Conservation (phyloP, 1,140 invertebrate species). For the Uloborus diversus region DNA sequence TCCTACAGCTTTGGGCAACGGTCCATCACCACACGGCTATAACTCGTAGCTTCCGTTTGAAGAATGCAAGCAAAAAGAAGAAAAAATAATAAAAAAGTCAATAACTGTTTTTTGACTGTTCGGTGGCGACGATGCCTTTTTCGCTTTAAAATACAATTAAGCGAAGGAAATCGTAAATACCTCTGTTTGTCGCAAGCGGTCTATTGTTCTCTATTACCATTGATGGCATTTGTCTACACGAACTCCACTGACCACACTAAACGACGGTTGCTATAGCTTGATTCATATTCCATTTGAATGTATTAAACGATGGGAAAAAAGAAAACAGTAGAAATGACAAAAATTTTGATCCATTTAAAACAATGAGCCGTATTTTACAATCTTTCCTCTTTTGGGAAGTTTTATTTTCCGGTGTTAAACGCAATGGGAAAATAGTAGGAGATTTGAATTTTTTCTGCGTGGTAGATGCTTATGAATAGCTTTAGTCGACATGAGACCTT, state of each 20-base stretch:
- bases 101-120: neutral
- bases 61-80: neutral
- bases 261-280: neutral
- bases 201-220: conserved; percentile 31
- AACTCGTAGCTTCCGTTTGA: conserved; percentile 37
- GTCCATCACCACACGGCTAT: conserved; percentile 24
- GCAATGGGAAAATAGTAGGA: too few relatives aligned
- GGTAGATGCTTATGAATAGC: too few relatives aligned
- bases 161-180: conserved; percentile 51
- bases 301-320: conserved; percentile 3
- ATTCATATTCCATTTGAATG: conserved; percentile 28
- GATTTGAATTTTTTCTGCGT: too few relatives aligned
- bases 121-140: neutral
- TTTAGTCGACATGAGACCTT: too few relatives aligned
- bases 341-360: conserved; percentile 9
- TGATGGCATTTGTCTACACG: conserved; percentile 6
- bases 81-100: neutral
- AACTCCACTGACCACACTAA: conserved; percentile 39
- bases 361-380: neutral
- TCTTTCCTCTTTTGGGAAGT: neutral
- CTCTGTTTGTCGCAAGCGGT: conserved; percentile 33
- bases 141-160: conserved; percentile 54
- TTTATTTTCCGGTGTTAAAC: too few relatives aligned
- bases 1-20: conserved; percentile 40
- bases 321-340: neutral